Conservation (phyloP, 2,888 invertebrate genomes). For the Crocallis elinguaria region DNA sequence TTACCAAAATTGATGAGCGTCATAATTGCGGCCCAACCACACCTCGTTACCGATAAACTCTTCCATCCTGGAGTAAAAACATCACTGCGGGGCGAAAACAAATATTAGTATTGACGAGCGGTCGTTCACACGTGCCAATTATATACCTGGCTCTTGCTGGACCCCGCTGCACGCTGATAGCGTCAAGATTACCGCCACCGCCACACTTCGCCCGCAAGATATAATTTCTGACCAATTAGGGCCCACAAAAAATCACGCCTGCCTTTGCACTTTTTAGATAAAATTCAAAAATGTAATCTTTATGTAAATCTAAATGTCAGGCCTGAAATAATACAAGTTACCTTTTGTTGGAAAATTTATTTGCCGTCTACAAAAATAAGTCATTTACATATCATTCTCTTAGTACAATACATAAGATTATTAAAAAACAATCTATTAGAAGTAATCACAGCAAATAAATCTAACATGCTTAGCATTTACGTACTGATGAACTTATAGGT, state of each 20-base stretch:
- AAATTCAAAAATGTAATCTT: constrained; percentile 43
- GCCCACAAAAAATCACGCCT: constrained; percentile 50
- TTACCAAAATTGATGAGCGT: constrained; percentile 58
- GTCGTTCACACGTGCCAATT: constrained; percentile 61
- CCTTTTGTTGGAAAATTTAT: constrained; percentile 58
- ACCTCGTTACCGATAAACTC: constrained; percentile 68
- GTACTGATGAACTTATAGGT: constrained; percentile 5
- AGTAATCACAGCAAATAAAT: constrained; percentile 54
- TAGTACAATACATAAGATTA: constrained; percentile 41
- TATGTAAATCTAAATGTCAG: constrained; percentile 35
- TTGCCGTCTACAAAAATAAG: constrained; percentile 68
- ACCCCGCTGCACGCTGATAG: constrained; percentile 51
- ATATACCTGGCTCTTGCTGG: constrained; percentile 44
- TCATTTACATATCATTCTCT: constrained; percentile 44
- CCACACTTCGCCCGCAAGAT: constrained; percentile 56
- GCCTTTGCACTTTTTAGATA: constrained; percentile 40
- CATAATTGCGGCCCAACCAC: constrained; percentile 65
- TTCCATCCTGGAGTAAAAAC: constrained; percentile 52
- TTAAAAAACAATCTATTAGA: constrained; percentile 27
- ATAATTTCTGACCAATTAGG: constrained; percentile 67
- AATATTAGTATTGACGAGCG: constrained; percentile 76
- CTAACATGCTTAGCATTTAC: constrained; percentile 32
- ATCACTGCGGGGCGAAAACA: constrained; percentile 72
- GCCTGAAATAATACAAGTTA: constrained; percentile 34
- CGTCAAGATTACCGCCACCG: constrained; percentile 62